A percentile compares a stretch with the other conserved stretches of the same genome.
phyloP scores from a whole-genome alignment of 2,888 invertebrate species.

The Abrostola triplasia region DNA sequence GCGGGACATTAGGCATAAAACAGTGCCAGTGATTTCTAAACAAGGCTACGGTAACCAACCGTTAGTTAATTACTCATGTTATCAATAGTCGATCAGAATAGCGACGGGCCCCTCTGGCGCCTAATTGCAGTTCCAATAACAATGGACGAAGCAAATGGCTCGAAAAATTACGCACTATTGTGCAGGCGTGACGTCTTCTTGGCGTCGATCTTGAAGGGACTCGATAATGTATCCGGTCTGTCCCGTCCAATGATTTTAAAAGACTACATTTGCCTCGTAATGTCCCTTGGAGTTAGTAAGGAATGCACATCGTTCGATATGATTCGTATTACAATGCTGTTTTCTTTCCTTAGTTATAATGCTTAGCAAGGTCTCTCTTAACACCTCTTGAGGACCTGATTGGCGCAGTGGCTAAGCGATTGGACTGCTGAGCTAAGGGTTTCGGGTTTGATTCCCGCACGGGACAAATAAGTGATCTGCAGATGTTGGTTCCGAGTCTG shows the following conservation, averaged over 20 bases:
- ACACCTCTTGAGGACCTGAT: too few relatives aligned
- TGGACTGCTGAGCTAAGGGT: too few relatives aligned
- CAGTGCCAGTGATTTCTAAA: conserved; percentile 25
- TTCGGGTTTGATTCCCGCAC: too few relatives aligned
- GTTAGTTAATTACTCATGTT: conserved; percentile 63
- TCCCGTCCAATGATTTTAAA: conserved; percentile 5
- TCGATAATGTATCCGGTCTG: conserved; percentile 34
- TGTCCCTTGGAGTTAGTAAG: too few relatives aligned
- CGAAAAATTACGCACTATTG: conserved; percentile 81
- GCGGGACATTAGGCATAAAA: conserved; percentile 12
- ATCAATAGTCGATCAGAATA: conserved; percentile 68
- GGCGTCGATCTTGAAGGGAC: conserved; percentile 24
- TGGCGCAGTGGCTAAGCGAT: too few relatives aligned
- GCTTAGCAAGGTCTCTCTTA: too few relatives aligned
- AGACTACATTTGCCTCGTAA: too few relatives aligned
- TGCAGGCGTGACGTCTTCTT: conserved; percentile 56
- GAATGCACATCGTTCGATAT: too few relatives aligned
- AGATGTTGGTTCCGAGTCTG: too few relatives aligned
- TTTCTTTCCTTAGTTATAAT: too few relatives aligned
- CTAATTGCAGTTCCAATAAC: conserved; percentile 69
- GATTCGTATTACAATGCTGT: too few relatives aligned
- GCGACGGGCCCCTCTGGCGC: conserved; percentile 50
- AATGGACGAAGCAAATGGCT: conserved; percentile 74
- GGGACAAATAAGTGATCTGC: too few relatives aligned
- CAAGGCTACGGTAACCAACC: conserved; percentile 52